Percentiles rank a stretch among this genome's conserved stretches.
phyloP scores from a whole-genome alignment of 2,113 vertebrate species.

The Anas platyrhynchos region DNA sequence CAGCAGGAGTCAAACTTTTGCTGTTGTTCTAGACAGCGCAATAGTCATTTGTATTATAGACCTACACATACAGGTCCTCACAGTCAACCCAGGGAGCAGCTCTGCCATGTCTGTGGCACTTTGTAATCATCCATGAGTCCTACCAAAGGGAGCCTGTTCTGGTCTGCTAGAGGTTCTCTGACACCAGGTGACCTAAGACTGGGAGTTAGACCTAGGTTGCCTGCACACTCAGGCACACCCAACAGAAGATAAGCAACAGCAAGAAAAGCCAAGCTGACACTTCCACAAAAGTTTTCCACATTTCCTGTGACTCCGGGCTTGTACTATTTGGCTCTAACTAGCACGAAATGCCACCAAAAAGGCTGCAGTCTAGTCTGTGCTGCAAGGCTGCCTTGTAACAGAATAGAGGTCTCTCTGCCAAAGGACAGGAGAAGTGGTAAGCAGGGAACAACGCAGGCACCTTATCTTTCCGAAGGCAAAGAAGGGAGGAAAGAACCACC shows the following conservation, averaged over 20 bases:
- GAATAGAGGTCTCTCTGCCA: not conserved
- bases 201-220: not conserved
- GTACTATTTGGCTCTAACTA: constrained; percentile 29
- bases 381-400: not conserved
- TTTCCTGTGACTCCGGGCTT: not conserved
- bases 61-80: not conserved
- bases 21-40: not conserved
- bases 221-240: not conserved
- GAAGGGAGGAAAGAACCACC: not conserved
- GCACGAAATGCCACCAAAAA: not conserved
- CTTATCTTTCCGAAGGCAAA: not conserved
- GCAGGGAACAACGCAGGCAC: not conserved
- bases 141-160: not conserved
- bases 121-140: not conserved
- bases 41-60: not conserved
- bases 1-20: not conserved
- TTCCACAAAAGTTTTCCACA: not conserved
- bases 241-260: not conserved
- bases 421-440: not conserved
- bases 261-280: not conserved
- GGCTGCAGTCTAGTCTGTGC: not conserved
- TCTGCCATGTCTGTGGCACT: not conserved
- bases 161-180: not conserved
- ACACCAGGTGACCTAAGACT: not conserved
- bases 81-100: not conserved